Conservation (phyloP, 1,140 invertebrate genomes). For the Drosophila dunni region DNA sequence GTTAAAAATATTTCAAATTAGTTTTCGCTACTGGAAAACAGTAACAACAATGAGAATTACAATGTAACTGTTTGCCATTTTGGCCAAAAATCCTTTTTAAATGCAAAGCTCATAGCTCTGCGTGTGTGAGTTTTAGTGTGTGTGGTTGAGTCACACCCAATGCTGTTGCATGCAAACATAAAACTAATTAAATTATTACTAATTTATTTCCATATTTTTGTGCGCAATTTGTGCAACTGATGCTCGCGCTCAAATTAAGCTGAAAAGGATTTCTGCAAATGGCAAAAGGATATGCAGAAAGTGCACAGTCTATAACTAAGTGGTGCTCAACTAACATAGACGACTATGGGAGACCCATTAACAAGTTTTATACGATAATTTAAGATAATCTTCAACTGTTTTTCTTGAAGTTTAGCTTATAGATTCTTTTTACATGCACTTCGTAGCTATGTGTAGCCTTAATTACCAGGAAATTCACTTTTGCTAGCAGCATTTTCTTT, state of each 20-base stretch:
- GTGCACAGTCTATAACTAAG: neutral
- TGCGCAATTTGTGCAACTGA: constrained; percentile 16
- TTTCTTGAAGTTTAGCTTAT: too few species aligned
- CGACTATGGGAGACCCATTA: too few species aligned
- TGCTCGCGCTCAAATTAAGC: neutral
- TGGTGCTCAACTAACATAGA: neutral
- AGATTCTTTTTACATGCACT: too few species aligned
- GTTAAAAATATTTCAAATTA: constrained; percentile 82
- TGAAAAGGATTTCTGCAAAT: neutral
- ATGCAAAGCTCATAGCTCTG: constrained; percentile 19
- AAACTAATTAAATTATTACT: constrained; percentile 77
- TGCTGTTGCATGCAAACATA: constrained; percentile 37
- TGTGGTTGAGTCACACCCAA: constrained; percentile 10
- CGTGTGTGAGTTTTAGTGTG: constrained; percentile 17
- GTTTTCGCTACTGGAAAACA: constrained; percentile 60
- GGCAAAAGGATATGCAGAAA: neutral
- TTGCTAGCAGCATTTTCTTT: too few species aligned
- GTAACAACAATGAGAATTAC: constrained; percentile 44
- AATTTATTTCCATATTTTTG: constrained; percentile 68
- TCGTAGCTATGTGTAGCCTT: too few species aligned
- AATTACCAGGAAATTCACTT: too few species aligned
- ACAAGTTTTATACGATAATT: too few species aligned
- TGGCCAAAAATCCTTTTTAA: constrained; percentile 47
- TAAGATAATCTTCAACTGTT: too few species aligned
- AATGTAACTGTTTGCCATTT: constrained; percentile 54